Evolutionary conservation across 2,113 vertebrate genomes (phyloP), one percentile per base, ranked within the genome.

Genomic region (Aramus guarauna): DNA sequence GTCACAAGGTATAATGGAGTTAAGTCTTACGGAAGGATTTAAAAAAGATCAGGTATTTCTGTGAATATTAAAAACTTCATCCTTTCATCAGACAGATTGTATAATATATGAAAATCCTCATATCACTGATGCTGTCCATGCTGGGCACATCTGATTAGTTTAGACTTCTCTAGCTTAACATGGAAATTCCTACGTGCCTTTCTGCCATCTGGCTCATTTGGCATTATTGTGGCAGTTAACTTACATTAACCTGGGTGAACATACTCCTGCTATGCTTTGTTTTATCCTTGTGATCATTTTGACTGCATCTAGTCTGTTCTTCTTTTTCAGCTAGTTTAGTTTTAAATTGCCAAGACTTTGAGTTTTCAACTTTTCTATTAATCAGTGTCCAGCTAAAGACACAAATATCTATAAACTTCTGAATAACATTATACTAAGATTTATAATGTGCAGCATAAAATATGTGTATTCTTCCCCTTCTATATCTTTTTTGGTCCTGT

Each of bases 31-130:
- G 8, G 68, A 67, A 91, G 39, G 34, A 75, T 95, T 95, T 88
- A 2, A 22, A 94, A 88, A 75, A 72, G 47, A 82, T 87, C 43
- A 29, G 19, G 22, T 72, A 48, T 78, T 91, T 92, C 88, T 87
- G 22, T 89, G 73, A 92, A 60, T 87, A 94, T 91, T 91, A 87
- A 88, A 95, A 91, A 29, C 19, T 84, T 92, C 34, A 81, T 81
- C 24, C 26, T 87, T 93, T 85, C 62, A 56, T 89, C 47, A 86
- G 32, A 22, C 22, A 74, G 11, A 39, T 7, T 52, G 6, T 53
- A 37, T 56, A 67, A 86, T 15, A 58, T 19, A 94, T 4, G 11
- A 83, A 90, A 48, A 0, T 6, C 21, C 15, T 84, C 15, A 72
- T 84, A 73, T 69, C 48, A 67, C 22, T 48, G 56, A 48, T 53